phyloP scores from a whole-genome alignment of 2,113 vertebrate genomes.

The Cyphomyrus plagiostoma region DNA sequence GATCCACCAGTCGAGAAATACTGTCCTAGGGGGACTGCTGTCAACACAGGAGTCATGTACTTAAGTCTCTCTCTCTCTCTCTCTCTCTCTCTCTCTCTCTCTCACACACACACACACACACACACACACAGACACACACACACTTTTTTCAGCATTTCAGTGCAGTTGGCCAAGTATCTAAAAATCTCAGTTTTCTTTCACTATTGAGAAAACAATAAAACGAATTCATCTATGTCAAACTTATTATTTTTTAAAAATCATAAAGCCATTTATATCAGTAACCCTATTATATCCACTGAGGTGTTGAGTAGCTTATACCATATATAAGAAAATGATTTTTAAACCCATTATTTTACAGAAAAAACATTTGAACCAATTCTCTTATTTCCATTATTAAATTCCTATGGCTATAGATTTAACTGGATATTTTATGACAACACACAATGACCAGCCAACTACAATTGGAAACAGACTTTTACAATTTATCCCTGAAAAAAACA shows the following conservation, averaged over 20 bases:
- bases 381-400: neutral
- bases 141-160: neutral
- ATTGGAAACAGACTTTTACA: constrained; percentile 23
- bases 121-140: neutral
- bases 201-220: neutral
- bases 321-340: neutral
- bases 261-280: neutral
- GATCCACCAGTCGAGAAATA: neutral
- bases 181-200: neutral
- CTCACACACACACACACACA: neutral
- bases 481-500: constrained; percentile 3
- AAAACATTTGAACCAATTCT: neutral
- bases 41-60: neutral
- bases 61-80: neutral
- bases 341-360: neutral
- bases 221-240: neutral
- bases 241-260: neutral
- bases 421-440: constrained; percentile 16
- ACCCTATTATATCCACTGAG: neutral
- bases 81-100: neutral
- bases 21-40: neutral
- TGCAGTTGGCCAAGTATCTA: neutral
- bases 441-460: constrained; percentile 5
- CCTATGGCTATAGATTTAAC: neutral
- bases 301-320: neutral